Evolutionary conservation across 92 coral and sea anemone species (phyloP).

Genomic region (Porites divaricata): DNA sequence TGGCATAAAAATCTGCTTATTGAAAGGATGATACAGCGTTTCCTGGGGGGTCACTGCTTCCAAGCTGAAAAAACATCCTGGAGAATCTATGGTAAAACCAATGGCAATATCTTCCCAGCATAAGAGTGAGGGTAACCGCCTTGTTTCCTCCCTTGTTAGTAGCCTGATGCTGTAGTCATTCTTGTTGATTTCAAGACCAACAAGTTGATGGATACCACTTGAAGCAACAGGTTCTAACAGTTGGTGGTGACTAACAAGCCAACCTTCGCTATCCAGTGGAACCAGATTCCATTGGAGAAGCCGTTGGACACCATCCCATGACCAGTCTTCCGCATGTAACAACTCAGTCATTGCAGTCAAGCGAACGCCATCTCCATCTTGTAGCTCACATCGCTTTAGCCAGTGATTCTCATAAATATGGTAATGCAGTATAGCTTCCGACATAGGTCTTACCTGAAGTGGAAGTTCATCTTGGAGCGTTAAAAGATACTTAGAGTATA

Average conservation of each 20-base stretch:
- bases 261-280: slow-evolving; percentile 40
- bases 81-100: slow-evolving; percentile 25
- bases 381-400: slow-evolving; percentile 41
- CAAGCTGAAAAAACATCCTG: slow-evolving; percentile 47
- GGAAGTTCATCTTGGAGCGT: slow-evolving; percentile 45
- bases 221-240: slow-evolving; percentile 37
- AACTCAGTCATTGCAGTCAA: slow-evolving; percentile 52
- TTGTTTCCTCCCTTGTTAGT: neutral
- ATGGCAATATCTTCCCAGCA: slow-evolving; percentile 57
- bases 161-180: slow-evolving; percentile 20
- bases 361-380: slow-evolving; percentile 37
- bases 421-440: slow-evolving; percentile 41
- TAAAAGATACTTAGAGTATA: slow-evolving; percentile 41
- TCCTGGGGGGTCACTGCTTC: slow-evolving; percentile 40
- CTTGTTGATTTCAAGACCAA: slow-evolving; percentile 45
- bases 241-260: slow-evolving; percentile 15
- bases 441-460: slow-evolving; percentile 33
- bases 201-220: slow-evolving; percentile 43
- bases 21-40: slow-evolving; percentile 43
- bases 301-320: slow-evolving; percentile 51
- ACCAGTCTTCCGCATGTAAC: slow-evolving; percentile 31
- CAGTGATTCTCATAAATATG: slow-evolving; percentile 42
- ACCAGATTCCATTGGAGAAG: slow-evolving; percentile 29
- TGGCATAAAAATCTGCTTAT: slow-evolving; percentile 28
- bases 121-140: slow-evolving; percentile 29